phyloP scores from a whole-genome alignment of 2,113 vertebrate genomes.

The Uria lomvia region DNA sequence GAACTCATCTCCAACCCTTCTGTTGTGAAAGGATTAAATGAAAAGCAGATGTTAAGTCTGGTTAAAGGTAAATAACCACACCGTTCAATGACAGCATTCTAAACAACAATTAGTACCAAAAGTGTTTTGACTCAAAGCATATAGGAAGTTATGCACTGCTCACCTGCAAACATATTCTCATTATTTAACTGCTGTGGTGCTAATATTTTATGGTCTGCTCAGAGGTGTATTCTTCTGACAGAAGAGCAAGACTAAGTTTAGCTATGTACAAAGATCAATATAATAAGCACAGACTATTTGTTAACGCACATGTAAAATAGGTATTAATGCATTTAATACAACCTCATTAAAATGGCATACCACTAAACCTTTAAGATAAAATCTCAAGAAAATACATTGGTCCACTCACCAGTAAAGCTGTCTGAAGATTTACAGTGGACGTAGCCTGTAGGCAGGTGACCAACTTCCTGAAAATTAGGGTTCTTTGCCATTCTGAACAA shows the following conservation, averaged over 20 bases:
- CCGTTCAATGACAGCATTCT: background rate
- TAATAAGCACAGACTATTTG: background rate
- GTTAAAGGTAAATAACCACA: background rate
- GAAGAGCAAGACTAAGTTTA: background rate
- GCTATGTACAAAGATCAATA: background rate
- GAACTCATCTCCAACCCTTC: background rate
- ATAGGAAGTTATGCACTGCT: background rate
- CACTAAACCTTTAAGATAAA: background rate
- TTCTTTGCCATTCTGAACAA: constrained; percentile 57
- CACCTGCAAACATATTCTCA: background rate
- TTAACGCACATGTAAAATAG: background rate
- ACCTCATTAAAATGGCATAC: background rate
- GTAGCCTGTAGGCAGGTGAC: constrained; percentile 10
- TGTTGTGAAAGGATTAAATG: background rate
- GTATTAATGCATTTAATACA: background rate
- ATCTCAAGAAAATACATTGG: background rate
- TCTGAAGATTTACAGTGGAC: constrained; percentile 22
- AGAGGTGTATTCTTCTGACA: rapidly evolving
- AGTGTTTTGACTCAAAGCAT: background rate
- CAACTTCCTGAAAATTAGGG: constrained; percentile 53
- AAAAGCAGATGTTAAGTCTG: background rate
- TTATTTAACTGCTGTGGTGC: background rate
- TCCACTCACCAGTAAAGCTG: constrained; percentile 27
- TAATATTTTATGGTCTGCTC: rapidly evolving
- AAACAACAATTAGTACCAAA: background rate